A percentile compares a stretch with the other conserved stretches of the same genome.
Evolutionary conservation across 37 sponge, comb jelly and placozoan species (phyloP).

Genomic region (Cliona cf. orientalis): DNA sequence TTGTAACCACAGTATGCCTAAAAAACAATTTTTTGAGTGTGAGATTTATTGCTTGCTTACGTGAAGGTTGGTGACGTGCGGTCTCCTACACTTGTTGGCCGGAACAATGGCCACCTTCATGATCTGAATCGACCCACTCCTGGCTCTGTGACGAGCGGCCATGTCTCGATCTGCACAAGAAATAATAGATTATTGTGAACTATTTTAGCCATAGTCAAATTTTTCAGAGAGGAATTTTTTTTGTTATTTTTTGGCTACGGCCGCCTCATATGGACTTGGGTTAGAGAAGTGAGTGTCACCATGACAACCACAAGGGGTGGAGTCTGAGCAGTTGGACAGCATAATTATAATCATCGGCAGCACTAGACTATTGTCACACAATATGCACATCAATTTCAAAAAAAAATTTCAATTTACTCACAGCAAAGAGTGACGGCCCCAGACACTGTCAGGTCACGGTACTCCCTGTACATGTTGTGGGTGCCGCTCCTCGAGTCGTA

Average conservation of each 20-base stretch:
- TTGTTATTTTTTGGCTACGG: too few relatives aligned
- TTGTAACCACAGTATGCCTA: neutral
- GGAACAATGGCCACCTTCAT: constrained; percentile 84
- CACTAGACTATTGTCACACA: too few relatives aligned
- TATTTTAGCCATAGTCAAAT: too few relatives aligned
- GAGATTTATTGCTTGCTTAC: constrained; percentile 49
- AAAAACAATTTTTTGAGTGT: neutral
- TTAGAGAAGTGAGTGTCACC: too few relatives aligned
- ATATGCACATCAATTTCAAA: too few relatives aligned
- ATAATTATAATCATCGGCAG: neutral
- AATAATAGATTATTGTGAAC: neutral
- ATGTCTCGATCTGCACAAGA: constrained; percentile 90
- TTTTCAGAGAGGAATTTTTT: too few relatives aligned
- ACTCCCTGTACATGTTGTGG: constrained; percentile 99
- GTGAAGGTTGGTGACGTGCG: constrained; percentile 84
- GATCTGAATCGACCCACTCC: constrained; percentile 92
- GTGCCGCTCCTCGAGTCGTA: constrained; percentile 98
- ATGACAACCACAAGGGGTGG: neutral
- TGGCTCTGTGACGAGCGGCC: constrained; percentile 95
- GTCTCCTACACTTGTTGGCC: constrained; percentile 83
- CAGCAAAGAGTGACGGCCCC: constrained; percentile 97
- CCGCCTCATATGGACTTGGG: too few relatives aligned
- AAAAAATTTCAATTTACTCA: constrained; percentile 35
- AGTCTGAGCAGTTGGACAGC: neutral
- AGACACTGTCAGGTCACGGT: constrained; percentile 89